Percentiles rank a stretch among this genome's conserved stretches.
These are phyloP conservation scores for Ceyx melanurus DNA, from an alignment of 2,113 vertebrate genomes.

Conservation along the genomic window DNA sequence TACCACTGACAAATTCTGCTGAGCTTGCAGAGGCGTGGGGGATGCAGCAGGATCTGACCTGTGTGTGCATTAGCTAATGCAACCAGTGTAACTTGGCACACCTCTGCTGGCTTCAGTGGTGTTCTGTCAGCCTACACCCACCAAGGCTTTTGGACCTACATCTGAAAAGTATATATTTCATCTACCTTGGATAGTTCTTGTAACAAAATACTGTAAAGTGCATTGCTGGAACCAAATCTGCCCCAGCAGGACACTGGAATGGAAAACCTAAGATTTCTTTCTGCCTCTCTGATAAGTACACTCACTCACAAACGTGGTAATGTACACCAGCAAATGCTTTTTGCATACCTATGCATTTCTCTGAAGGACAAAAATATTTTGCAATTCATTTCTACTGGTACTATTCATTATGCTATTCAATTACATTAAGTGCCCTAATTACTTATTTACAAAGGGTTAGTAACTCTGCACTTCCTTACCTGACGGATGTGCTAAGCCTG, in stretches of 20 bases:
- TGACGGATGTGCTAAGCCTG: background rate
- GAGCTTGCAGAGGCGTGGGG: accelerated
- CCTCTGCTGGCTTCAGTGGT: background rate
- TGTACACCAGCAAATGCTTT: background rate
- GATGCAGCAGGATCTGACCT: background rate
- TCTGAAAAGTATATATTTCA: conserved; percentile 47
- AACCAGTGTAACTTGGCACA: background rate
- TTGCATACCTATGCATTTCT: conserved; percentile 23
- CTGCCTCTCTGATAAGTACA: background rate
- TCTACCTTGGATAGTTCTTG: conserved; percentile 20
- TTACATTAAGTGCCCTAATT: conserved; percentile 56
- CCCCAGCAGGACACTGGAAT: background rate
- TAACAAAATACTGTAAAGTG: conserved; percentile 49
- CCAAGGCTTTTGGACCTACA: background rate
- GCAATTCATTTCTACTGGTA: conserved; percentile 7
- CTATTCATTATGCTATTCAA: conserved; percentile 67
- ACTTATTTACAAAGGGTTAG: conserved; percentile 65
- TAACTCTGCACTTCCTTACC: conserved; percentile 28
- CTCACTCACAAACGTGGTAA: background rate
- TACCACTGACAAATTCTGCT: background rate
- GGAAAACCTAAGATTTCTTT: conserved; percentile 35
- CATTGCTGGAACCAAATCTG: conserved; percentile 43
- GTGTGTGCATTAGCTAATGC: background rate
- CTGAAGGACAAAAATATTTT: background rate
- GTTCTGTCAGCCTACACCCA: background rate